These are phyloP conservation scores for Myiagra hebetior DNA, from an alignment of 2,113 vertebrate species.

Conservation along the genomic window DNA sequence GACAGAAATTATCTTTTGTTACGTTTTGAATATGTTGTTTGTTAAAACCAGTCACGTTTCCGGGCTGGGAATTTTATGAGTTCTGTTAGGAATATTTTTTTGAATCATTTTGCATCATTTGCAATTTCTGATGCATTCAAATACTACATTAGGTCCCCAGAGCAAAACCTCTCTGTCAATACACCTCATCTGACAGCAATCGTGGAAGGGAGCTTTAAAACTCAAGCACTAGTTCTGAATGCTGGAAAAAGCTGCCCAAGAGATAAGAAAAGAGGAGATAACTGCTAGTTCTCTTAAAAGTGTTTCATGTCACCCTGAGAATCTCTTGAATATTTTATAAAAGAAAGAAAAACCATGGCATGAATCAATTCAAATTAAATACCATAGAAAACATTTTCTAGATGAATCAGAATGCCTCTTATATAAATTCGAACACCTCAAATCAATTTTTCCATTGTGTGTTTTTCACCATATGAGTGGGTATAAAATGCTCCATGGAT, in stretches of 20 bases:
- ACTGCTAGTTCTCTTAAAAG: neutral
- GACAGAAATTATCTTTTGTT: neutral
- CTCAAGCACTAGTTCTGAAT: neutral
- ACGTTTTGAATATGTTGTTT: neutral
- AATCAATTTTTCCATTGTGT: conserved; percentile 14
- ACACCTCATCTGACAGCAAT: neutral
- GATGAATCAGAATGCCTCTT: neutral
- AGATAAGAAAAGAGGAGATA: conserved; percentile 13
- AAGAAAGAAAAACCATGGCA: neutral
- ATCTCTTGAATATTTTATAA: conserved; percentile 9
- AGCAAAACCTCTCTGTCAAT: conserved; percentile 4
- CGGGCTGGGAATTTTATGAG: neutral
- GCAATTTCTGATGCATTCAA: conserved; percentile 16
- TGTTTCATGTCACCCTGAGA: neutral
- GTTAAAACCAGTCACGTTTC: neutral
- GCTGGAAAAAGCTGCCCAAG: neutral
- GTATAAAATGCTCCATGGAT: conserved; percentile 22
- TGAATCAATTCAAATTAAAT: conserved; percentile 4
- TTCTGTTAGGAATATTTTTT: neutral
- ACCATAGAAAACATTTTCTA: neutral
- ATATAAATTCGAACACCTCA: neutral
- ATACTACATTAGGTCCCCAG: neutral
- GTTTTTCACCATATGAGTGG: conserved; percentile 38
- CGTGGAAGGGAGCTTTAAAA: neutral
- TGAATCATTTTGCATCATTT: neutral